These are phyloP conservation scores for Pyrochroa serraticornis DNA, from an alignment of 2,888 invertebrate species.

Conservation along the genomic window DNA sequence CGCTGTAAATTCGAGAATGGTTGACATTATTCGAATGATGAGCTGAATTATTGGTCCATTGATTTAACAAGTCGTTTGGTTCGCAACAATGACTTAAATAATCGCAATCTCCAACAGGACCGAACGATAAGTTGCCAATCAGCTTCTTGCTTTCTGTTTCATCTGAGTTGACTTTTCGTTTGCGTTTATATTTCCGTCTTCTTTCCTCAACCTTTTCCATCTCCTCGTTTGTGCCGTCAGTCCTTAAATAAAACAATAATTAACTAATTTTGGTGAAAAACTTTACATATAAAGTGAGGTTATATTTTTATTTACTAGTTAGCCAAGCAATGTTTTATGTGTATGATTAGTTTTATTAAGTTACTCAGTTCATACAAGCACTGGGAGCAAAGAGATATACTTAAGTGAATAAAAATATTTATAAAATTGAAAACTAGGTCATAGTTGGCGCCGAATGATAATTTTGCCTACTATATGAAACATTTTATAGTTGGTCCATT, in stretches of 20 bases:
- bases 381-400: too few relatives aligned
- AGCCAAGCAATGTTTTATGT: too few relatives aligned
- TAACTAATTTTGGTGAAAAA: background rate
- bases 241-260: constrained; percentile 10
- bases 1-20: background rate
- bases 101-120: constrained; percentile 7
- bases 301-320: too few relatives aligned
- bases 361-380: too few relatives aligned
- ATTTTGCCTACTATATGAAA: too few relatives aligned
- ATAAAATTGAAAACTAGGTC: too few relatives aligned
- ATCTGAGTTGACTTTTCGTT: constrained; percentile 24
- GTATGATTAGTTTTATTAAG: too few relatives aligned
- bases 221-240: constrained; percentile 34
- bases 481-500: too few relatives aligned
- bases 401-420: too few relatives aligned
- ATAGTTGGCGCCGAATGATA: too few relatives aligned
- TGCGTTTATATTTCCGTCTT: constrained; percentile 47
- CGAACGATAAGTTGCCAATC: constrained; percentile 16
- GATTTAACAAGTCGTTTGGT: constrained; percentile 7
- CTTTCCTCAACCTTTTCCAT: constrained; percentile 46
- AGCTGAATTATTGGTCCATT: constrained; percentile 16
- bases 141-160: constrained; percentile 5
- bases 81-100: constrained; percentile 19
- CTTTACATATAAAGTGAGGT: too few relatives aligned
- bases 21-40: background rate